Evolutionary conservation across 2,888 invertebrate species (phyloP).

Genomic region (Lasius platythorax): DNA sequence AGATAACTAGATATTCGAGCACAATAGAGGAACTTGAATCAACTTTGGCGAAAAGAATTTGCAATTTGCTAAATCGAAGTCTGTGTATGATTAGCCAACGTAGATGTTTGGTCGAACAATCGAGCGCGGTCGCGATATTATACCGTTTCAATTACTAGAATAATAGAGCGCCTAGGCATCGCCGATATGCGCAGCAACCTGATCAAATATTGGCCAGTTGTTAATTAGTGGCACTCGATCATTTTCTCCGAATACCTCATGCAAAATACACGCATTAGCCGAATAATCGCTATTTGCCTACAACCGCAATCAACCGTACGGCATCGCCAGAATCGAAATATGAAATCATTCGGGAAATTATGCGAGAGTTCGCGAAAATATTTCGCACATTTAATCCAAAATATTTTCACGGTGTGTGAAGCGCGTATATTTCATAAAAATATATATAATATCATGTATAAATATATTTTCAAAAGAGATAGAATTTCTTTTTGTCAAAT

Average conservation of each 20-base stretch:
- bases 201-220: slow-evolving; percentile 63
- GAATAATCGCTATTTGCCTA: slow-evolving; percentile 29
- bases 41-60: slow-evolving; percentile 22
- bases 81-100: slow-evolving; percentile 61
- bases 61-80: slow-evolving; percentile 53
- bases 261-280: slow-evolving; percentile 51
- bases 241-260: slow-evolving; percentile 49
- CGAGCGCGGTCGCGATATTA: slow-evolving; percentile 26
- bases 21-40: neutral
- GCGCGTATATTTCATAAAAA: neutral
- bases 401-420: too few relatives aligned
- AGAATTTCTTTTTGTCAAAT: neutral
- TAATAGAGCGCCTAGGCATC: slow-evolving; percentile 39
- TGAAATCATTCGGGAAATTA: neutral
- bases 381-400: neutral
- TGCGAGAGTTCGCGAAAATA: slow-evolving; percentile 8
- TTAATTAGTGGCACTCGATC: slow-evolving; percentile 65
- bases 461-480: neutral
- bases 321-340: neutral
- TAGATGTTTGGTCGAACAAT: slow-evolving; percentile 45
- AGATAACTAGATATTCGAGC: neutral
- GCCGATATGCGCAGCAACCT: slow-evolving; percentile 24
- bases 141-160: slow-evolving; percentile 49
- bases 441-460: neutral
- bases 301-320: slow-evolving; percentile 6